A percentile compares a stretch with the other conserved stretches of the same genome.
Conservation (phyloP, 2,888 invertebrate species). For the Lymantria dispar region DNA sequence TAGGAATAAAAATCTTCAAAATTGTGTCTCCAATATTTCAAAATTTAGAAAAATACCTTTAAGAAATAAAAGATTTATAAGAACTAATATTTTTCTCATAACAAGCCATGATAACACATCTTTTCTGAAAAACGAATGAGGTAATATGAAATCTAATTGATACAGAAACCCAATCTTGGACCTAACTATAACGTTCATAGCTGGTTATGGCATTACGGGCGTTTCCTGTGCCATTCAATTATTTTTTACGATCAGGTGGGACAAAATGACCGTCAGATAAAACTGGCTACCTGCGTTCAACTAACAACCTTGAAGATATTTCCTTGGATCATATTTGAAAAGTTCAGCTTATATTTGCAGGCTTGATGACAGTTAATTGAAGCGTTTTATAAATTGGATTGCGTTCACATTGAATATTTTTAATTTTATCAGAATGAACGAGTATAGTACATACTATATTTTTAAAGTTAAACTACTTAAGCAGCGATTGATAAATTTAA, state of each 20-base stretch:
- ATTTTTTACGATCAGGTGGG: constrained; percentile 77
- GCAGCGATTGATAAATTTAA: too few species aligned
- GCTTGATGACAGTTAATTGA: constrained; percentile 29
- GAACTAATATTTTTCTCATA: too few species aligned
- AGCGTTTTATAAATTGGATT: constrained; percentile 17
- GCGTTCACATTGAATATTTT: neutral
- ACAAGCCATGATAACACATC: neutral
- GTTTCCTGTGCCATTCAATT: constrained; percentile 69
- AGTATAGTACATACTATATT: too few species aligned
- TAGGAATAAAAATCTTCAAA: too few species aligned
- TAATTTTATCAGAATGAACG: too few species aligned
- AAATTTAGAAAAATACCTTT: too few species aligned
- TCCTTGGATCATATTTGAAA: constrained; percentile 46
- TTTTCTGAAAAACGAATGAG: constrained; percentile 26
- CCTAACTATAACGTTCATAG: constrained; percentile 38
- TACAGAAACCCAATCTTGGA: constrained; percentile 33
- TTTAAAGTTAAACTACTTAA: too few species aligned
- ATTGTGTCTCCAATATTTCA: too few species aligned
- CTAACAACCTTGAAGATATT: constrained; percentile 41
- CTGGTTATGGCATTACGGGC: constrained; percentile 44
- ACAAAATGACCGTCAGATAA: constrained; percentile 65
- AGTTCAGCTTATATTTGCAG: constrained; percentile 43
- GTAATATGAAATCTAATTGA: constrained; percentile 30
- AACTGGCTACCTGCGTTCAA: constrained; percentile 40
- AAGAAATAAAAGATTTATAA: too few species aligned